Base-by-base conservation (phyloP, 2,113 vertebrate genomes). In the Tor tambroides region DNA sequence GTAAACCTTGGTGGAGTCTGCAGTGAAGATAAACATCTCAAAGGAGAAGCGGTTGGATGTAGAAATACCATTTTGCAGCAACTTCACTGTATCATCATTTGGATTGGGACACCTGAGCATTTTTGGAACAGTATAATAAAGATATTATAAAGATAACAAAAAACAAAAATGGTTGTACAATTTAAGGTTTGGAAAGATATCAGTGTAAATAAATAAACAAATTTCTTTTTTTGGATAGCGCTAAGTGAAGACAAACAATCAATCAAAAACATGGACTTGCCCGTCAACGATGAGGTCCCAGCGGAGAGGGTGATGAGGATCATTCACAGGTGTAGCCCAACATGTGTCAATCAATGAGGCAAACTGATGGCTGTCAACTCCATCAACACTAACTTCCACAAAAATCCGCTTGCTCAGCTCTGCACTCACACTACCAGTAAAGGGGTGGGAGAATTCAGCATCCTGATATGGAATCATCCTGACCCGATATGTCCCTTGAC, bases 251-350 rank as follows among this genome's bases (percentile, higher is more conserved):
- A 32, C 6, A 59, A 80, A 38, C 12, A 5, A 5, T 12, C 26
- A 65, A 15, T 4, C 1, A 23, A 72, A 72, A 41, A 10, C n/a
- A 78, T 54, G 8, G 26, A 11, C 67, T 91, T 91, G 94, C 94
- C 90, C 83, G 15, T 77, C 5, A 28, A 0, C 54, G 5, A 95
- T 90, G 74, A 95, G 93, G 86, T 93, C 86, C 93, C 93, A 93
- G 72, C 54, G 91, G 75, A 92, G 14, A 32, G 74, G 69, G 80
- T 88, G 85, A 3, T 11, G 81, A 2, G 89, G 80, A 0, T 87
- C 6, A 5, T 90, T 92, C 21, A 91, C 65, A 0, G 94, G 93
- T 0, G 93, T 95, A 11, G 93, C 93, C 94, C 94, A 95, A 32
- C 95, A 95, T 1, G 84, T 84, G 15, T 92, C 91, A 69, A 95